These are phyloP conservation scores for Cynodonichthys magdalenae DNA, from an alignment of 2,797 vertebrate genomes.

Conservation along the genomic window DNA sequence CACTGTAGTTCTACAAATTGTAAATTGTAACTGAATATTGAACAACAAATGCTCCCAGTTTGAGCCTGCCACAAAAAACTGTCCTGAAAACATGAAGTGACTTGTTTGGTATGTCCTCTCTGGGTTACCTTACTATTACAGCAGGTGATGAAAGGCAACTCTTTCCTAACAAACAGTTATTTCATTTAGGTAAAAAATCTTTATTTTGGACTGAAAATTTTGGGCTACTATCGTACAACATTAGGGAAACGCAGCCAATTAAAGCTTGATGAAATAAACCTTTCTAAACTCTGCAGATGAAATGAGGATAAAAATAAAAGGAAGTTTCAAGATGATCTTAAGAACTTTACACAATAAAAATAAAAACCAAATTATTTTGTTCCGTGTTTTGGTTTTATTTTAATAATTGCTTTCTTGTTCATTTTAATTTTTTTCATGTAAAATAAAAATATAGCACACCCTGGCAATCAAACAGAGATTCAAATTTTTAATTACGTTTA, in stretches of 20 bases:
- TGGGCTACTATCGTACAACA: background rate
- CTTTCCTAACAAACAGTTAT: no score
- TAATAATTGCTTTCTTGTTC: background rate
- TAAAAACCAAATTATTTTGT: background rate
- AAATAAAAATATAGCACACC: conserved; percentile 2
- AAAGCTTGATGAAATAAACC: conserved; percentile 5
- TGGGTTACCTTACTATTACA: no score
- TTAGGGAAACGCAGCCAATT: background rate
- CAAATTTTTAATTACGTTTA: background rate
- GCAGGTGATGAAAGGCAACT: no score
- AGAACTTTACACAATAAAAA: background rate
- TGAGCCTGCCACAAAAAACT: no score
- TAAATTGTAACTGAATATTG: no score
- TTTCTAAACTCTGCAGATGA: background rate
- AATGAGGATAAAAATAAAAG: background rate
- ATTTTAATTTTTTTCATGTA: background rate
- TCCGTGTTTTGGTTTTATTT: no score
- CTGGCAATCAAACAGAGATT: background rate
- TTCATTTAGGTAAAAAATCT: no score
- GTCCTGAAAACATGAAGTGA: no score
- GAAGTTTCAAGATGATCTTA: background rate
- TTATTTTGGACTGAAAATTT: no score
- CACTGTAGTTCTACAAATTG: no score
- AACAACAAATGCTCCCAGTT: no score
- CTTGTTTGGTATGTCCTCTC: no score